Percentiles rank a stretch among this genome's conserved stretches.
Evolutionary conservation across 2,888 invertebrate genomes (phyloP).

Genomic region (Hoplodrina ambigua): DNA sequence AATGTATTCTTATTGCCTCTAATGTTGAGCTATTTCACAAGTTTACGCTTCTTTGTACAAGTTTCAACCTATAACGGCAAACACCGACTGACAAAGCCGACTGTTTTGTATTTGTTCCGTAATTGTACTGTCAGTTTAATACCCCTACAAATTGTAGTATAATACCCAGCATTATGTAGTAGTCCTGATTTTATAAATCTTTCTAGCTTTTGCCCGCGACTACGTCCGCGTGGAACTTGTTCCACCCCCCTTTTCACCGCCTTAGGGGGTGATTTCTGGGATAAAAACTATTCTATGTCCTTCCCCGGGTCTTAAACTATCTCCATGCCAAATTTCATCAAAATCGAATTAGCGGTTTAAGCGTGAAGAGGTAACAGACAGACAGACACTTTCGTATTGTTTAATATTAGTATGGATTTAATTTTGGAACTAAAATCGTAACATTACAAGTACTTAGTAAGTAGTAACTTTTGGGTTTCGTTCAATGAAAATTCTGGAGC

Average conservation of each 20-base stretch:
- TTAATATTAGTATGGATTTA: too few species aligned
- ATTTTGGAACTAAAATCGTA: background rate
- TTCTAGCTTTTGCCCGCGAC: too few species aligned
- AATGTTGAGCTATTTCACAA: constrained; percentile 38
- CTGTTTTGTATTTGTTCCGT: constrained; percentile 38
- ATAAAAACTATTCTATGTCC: too few species aligned
- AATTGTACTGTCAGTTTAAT: constrained; percentile 41
- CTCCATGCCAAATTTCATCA: too few species aligned
- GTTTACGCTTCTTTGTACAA: constrained; percentile 50
- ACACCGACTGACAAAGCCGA: constrained; percentile 33
- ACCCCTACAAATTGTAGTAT: constrained; percentile 28
- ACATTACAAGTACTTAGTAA: background rate
- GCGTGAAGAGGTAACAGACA: too few species aligned
- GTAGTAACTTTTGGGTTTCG: constrained; percentile 2
- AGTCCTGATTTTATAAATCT: constrained; percentile 12
- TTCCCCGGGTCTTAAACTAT: too few species aligned
- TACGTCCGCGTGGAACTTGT: too few species aligned
- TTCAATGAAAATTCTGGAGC: constrained; percentile 9
- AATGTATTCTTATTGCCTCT: constrained; percentile 44
- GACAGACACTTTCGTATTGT: too few species aligned
- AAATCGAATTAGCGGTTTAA: too few species aligned
- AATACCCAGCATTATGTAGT: constrained; percentile 1
- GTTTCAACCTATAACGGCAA: constrained; percentile 36
- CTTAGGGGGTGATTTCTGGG: too few species aligned
- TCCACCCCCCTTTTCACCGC: too few species aligned